Base-by-base conservation (phyloP, 2,113 vertebrate species). In the Butorides virescens region DNA sequence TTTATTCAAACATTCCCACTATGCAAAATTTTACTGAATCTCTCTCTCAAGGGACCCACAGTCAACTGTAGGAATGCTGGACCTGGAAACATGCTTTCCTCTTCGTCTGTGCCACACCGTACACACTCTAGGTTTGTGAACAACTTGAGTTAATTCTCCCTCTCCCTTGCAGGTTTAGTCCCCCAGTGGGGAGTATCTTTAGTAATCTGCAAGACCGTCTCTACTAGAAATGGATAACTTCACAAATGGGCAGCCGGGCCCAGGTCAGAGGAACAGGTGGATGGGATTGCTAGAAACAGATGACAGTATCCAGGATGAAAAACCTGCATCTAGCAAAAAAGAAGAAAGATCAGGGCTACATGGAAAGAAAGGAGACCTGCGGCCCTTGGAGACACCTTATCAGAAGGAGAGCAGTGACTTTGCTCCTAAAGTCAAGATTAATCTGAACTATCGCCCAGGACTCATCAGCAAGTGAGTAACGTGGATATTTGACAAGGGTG, bases 331-430 rank as follows among this genome's bases (percentile, higher is more conserved):
- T 1, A 76, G 78, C 25, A 91, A 75, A 50, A 92, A 81, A 53
- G 91, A 96, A 36, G 95, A 68, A 26, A 91, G 83, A 52, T 19
- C 39, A 49, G 89, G 75, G 23, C n/a, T 61, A 20, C 71, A 6
- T 30, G 96, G 88, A 13, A 47, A 17, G 26, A 95, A 94, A 49
- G 86, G 65, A 26, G 95, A 92, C 10, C 95, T 71, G 1, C 91
- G 53, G 1, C 98, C 98, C 42, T 79, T 98, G 96, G 98, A 98
- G 61, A 97, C 98, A 1, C 75, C 71, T 1, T 98, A 97, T 27
- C 96, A 98, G 92, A 88, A 81, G 10, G 98, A 98, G 77, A 97
- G 97, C 90, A 92, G 84, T 56, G 91, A 97, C 21, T 96, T 95
- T 37, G 1, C 95, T 44, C 96, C 98, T 59, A 95, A 75, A 92